These are phyloP conservation scores for Hippoglossus stenolepis DNA, from an alignment of 2,113 vertebrate species.

Conservation along the genomic window DNA sequence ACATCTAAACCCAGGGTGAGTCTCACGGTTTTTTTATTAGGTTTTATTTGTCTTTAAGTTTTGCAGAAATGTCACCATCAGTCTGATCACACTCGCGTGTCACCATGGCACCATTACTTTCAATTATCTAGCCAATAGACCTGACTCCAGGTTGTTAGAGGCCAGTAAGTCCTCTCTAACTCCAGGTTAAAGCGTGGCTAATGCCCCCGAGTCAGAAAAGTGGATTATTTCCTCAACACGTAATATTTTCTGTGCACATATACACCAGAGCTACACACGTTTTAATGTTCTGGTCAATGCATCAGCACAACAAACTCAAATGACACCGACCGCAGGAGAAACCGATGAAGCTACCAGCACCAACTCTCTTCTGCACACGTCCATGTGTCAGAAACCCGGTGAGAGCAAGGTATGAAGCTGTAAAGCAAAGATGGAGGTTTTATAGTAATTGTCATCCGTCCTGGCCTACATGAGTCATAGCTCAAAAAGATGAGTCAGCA, in stretches of 20 bases:
- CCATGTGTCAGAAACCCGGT: too few species aligned
- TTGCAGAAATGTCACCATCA: not conserved
- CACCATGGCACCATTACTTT: not conserved
- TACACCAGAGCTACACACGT: not conserved
- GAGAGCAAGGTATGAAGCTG: too few species aligned
- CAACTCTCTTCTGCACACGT: too few species aligned
- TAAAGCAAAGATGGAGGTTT: not conserved
- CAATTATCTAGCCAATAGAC: not conserved
- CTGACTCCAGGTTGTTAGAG: constrained; percentile 16
- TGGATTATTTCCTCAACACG: constrained; percentile 3
- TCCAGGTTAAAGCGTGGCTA: constrained; percentile 18
- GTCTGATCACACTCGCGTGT: not conserved
- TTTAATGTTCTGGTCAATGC: not conserved
- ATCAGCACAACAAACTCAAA: not conserved
- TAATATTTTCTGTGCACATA: not conserved
- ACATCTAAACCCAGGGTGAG: too few species aligned
- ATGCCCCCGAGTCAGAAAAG: constrained; percentile 33
- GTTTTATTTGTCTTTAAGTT: too few species aligned
- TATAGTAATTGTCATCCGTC: not conserved
- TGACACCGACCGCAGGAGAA: not conserved
- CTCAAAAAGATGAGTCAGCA: not conserved
- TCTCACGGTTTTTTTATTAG: too few species aligned
- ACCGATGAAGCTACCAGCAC: too few species aligned
- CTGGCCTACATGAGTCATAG: not conserved
- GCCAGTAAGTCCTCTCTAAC: constrained; percentile 5